A percentile compares a stretch with the other conserved stretches of the same genome.
Evolutionary conservation across 2,113 vertebrate genomes (phyloP).

Genomic region (Poeciliopsis prolifica): DNA sequence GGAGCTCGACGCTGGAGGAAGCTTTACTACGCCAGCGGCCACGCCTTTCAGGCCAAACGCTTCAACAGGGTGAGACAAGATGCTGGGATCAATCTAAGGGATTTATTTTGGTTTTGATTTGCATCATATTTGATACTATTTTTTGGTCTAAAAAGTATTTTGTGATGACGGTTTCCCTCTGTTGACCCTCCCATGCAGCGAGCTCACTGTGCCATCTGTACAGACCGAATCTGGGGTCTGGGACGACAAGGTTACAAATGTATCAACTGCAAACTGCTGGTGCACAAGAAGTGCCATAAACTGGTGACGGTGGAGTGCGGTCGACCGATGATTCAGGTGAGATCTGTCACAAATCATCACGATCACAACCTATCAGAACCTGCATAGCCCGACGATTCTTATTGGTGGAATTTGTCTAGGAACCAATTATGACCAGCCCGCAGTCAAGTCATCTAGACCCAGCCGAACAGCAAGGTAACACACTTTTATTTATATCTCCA

Average conservation of each 20-base stretch:
- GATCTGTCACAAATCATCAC: slow-evolving; percentile 7
- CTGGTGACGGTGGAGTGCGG: slow-evolving; percentile 92
- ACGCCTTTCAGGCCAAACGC: slow-evolving; percentile 98
- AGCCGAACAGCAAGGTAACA: slow-evolving; percentile 85
- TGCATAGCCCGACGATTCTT: not conserved
- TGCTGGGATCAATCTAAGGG: not conserved
- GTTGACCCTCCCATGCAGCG: slow-evolving; percentile 78
- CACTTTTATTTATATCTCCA: not conserved
- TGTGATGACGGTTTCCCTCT: slow-evolving; percentile 22
- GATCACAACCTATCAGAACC: not conserved
- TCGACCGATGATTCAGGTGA: slow-evolving; percentile 80
- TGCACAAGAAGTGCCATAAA: slow-evolving; percentile 99
- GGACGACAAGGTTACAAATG: slow-evolving; percentile 98
- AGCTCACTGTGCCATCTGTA: slow-evolving; percentile 97
- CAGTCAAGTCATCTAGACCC: slow-evolving; percentile 83
- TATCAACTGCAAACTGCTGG: slow-evolving; percentile 98
- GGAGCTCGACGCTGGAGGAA: slow-evolving; percentile 98
- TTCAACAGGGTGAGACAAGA: slow-evolving; percentile 90
- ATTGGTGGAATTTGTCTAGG: slow-evolving; percentile 78
- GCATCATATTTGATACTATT: too few species aligned
- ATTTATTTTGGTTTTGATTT: not conserved
- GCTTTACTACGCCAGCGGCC: slow-evolving; percentile 96
- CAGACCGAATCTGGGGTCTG: slow-evolving; percentile 97
- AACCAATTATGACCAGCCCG: slow-evolving; percentile 84
- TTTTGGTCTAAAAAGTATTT: slow-evolving; percentile 19